These are phyloP conservation scores for Salarias fasciatus DNA, from an alignment of 2,797 vertebrate genomes.

Conservation along the genomic window DNA sequence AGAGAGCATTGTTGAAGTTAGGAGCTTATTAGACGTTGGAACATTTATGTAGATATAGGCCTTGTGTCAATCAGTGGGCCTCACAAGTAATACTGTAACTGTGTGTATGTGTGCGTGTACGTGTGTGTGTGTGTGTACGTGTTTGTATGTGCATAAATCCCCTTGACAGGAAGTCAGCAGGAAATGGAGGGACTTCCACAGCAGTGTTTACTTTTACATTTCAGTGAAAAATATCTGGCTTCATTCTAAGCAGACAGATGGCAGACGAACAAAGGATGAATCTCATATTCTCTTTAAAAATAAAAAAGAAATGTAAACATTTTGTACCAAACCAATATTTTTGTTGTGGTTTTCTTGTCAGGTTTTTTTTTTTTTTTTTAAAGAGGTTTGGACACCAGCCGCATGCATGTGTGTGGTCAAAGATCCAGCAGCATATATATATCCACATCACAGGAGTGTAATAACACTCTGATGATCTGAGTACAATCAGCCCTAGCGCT, in stretches of 20 bases:
- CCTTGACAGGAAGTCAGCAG: slow-evolving; percentile 80
- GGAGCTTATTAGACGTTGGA: too few species aligned
- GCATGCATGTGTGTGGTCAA: too few species aligned
- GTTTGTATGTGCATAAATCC: slow-evolving; percentile 63
- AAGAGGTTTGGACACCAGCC: too few species aligned
- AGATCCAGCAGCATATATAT: too few species aligned
- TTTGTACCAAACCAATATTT: slow-evolving; percentile 54
- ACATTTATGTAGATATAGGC: too few species aligned
- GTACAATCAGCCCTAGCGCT: slow-evolving; percentile 24
- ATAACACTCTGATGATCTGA: slow-evolving; percentile 5
- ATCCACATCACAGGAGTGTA: too few species aligned
- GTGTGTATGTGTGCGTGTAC: slow-evolving; percentile 36
- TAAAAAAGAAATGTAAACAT: slow-evolving; percentile 56
- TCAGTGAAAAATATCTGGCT: slow-evolving; percentile 73
- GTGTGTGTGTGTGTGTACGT: slow-evolving; percentile 41
- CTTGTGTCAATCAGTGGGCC: too few species aligned
- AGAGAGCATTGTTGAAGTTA: too few species aligned
- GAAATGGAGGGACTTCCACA: slow-evolving; percentile 84
- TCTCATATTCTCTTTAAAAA: slow-evolving; percentile 40
- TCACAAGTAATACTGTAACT: too few species aligned
- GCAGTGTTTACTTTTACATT: slow-evolving; percentile 80
- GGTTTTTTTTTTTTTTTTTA: background rate
- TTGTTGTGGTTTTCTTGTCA: slow-evolving; percentile 49
- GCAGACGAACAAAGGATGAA: slow-evolving; percentile 51
- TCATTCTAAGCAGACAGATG: slow-evolving; percentile 70